phyloP scores from a whole-genome alignment of 2,797 vertebrate genomes.

The Sebastes matsubarae region DNA sequence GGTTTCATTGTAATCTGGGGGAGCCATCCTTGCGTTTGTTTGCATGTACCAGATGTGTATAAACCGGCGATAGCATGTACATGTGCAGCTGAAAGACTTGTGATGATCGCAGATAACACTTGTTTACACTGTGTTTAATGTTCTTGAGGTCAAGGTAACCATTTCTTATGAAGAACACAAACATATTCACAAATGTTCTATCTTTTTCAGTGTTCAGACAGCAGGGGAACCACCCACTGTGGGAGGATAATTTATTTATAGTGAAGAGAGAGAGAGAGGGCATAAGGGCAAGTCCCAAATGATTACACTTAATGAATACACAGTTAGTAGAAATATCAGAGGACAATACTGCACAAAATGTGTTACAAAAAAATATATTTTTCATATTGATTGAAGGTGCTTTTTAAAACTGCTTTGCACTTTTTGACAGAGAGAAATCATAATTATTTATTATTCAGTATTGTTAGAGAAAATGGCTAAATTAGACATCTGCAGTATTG shows the following conservation, averaged over 20 bases:
- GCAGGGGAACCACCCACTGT: constrained; percentile 4
- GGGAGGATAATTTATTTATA: constrained; percentile 39
- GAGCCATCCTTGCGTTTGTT: neutral
- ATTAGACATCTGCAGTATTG: neutral
- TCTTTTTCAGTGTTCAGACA: constrained; percentile 13
- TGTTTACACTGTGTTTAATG: neutral
- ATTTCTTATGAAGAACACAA: neutral
- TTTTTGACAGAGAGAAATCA: neutral
- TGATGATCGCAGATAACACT: neutral
- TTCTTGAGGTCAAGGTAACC: constrained; percentile 7
- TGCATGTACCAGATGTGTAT: neutral
- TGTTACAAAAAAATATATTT: neutral
- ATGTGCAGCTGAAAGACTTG: neutral
- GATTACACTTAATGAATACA: constrained; percentile 14
- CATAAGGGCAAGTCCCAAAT: constrained; percentile 5
- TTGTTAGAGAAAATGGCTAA: neutral
- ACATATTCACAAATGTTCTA: constrained; percentile 7
- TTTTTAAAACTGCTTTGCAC: neutral
- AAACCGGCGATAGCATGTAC: neutral
- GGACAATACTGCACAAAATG: neutral
- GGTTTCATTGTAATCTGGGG: neutral
- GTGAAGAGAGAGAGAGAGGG: neutral
- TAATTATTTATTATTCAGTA: neutral
- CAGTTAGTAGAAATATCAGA: neutral
- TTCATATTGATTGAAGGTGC: neutral